Evolutionary conservation across 2,888 invertebrate species (phyloP), one percentile per base, ranked within the genome.

Genomic region (Apotomis betuletana): DNA sequence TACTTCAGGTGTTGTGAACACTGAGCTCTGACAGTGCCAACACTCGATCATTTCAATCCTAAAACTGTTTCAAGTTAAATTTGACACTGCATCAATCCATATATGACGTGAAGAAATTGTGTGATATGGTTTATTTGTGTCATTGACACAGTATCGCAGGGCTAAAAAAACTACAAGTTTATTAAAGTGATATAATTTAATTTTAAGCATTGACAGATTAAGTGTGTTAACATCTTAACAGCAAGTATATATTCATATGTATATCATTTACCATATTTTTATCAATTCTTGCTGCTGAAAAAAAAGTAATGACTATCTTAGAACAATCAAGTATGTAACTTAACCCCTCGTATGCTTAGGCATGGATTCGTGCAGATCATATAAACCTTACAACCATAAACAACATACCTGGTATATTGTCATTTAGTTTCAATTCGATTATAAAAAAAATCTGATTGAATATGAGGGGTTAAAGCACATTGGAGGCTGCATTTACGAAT

Each of bases 131-230:
- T 44, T 5, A 44, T 44, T 49, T 49, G 10, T 49, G 9, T 49
- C 49, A 49, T 9, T 49, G 10, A 10, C 13, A 13, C 52, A 5
- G 13, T 9, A 5, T 54, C 15, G n/a, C 12, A 27, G 64, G 44
- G 36, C n/a, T 59, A 52, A 27, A 54, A 41, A 64, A 38, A 41
- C 38, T 12, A 15, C 38, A 44, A 54, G n/a, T 54, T 61, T 36
- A 15, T 38, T n/a, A 61, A 68, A 61, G 41, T 54, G 15, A 46
- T 61, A 5, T 60, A 54, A 61, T 68, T 69, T 46, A 54, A 69
- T 60, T 68, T 69, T 46, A 54, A 69, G 68, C 61, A 61, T 69
- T 46, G 36, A 10, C 27, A 36, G 52, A 13, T 63, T 13, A 41
- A 36, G 10, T 36, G 13, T 36, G 13, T 54, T 69, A 61, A 52